phyloP scores from a whole-genome alignment of 2,113 vertebrate species.

The Cololabis saira region DNA sequence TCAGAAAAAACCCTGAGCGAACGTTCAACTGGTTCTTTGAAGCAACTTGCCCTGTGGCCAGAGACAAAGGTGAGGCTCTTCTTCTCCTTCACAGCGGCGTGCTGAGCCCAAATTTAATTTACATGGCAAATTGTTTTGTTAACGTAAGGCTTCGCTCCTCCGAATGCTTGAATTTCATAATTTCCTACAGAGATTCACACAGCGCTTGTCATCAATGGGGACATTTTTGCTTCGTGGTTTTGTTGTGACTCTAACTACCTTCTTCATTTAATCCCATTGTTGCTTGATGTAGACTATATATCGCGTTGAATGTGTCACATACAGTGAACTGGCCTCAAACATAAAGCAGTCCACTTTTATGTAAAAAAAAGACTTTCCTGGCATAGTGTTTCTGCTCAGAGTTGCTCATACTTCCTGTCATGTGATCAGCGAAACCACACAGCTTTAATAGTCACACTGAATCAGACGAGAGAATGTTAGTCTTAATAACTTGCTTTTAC shows the following conservation, averaged over 20 bases:
- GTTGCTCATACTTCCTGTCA: conserved; percentile 73
- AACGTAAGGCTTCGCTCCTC: too few relatives aligned
- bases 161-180: background rate
- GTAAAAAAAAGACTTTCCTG: background rate
- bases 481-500: too few relatives aligned
- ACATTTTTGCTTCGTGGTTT: conserved; percentile 32
- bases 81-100: background rate
- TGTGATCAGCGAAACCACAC: conserved; percentile 68
- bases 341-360: background rate
- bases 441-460: conserved; percentile 21
- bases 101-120: background rate
- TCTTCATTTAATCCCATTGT: background rate
- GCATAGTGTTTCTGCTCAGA: conserved; percentile 31
- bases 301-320: too few relatives aligned
- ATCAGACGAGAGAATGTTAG: background rate
- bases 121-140: background rate
- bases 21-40: conserved; percentile 91
- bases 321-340: background rate
- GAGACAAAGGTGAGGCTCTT: conserved; percentile 83
- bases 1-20: conserved; percentile 83
- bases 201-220: conserved; percentile 9
- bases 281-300: too few relatives aligned
- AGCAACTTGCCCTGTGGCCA: conserved; percentile 81
- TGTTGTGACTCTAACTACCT: background rate
- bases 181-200: background rate